A percentile compares a stretch with the other conserved stretches of the same genome.
These are phyloP conservation scores for Chironomus riparius DNA, from an alignment of 2,888 invertebrate species.

Conservation along the genomic window DNA sequence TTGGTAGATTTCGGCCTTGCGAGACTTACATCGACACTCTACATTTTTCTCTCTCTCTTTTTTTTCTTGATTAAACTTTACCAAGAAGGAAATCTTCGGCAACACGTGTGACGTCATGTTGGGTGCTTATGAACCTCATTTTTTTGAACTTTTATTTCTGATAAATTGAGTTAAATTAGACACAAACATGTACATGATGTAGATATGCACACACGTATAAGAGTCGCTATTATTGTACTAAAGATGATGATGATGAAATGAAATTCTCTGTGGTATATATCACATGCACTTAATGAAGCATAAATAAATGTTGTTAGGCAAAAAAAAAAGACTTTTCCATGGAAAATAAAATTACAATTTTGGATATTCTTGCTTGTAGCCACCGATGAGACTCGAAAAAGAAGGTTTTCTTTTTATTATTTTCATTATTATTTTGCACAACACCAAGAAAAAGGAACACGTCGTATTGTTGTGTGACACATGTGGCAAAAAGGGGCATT, in stretches of 20 bases:
- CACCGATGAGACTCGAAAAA: neutral
- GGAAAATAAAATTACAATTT: neutral
- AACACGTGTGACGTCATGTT: neutral
- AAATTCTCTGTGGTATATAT: neutral
- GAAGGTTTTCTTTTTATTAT: neutral
- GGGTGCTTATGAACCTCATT: too few relatives aligned
- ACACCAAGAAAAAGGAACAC: neutral
- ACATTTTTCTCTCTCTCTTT: too few relatives aligned
- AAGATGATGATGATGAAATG: too few relatives aligned
- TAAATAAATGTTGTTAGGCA: neutral
- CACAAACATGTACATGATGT: too few relatives aligned
- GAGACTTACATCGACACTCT: neutral
- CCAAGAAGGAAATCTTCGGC: neutral
- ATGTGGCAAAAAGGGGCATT: slow-evolving; percentile 17
- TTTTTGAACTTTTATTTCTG: too few relatives aligned
- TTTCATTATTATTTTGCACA: neutral
- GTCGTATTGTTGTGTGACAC: neutral
- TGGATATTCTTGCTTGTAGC: neutral
- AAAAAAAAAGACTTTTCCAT: neutral
- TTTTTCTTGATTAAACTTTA: neutral
- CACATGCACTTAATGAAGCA: neutral
- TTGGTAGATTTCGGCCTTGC: neutral
- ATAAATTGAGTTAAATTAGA: too few relatives aligned
- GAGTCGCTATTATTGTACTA: too few relatives aligned
- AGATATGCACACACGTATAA: too few relatives aligned